phyloP scores from a whole-genome alignment of 2,113 vertebrate genomes.

The Alethe castanea region DNA sequence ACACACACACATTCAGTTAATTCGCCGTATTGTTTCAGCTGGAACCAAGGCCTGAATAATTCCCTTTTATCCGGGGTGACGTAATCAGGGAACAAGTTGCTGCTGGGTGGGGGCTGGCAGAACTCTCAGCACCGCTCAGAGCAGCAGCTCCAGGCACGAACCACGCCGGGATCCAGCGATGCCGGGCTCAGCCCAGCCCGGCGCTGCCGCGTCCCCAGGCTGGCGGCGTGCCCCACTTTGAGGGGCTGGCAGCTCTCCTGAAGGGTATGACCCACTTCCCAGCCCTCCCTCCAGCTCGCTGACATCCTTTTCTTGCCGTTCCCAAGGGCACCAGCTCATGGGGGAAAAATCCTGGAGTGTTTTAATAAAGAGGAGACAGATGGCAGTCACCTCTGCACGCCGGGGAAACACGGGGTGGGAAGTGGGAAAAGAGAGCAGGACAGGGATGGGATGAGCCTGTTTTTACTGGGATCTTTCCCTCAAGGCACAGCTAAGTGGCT shows the following conservation, averaged over 20 bases:
- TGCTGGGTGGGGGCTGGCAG: conserved; percentile 36
- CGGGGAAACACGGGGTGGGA: background rate
- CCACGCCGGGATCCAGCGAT: background rate
- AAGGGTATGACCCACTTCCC: conserved; percentile 51
- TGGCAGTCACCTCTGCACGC: conserved; percentile 28
- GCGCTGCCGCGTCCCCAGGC: background rate
- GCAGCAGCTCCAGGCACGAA: background rate
- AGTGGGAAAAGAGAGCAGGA: background rate
- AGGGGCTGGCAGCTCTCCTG: conserved; percentile 18
- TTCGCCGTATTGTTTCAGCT: conserved; percentile 64
- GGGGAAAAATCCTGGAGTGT: conserved; percentile 38
- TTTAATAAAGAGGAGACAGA: conserved; percentile 50
- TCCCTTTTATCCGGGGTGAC: conserved; percentile 56
- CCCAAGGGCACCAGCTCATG: background rate
- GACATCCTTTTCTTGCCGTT: conserved; percentile 38
- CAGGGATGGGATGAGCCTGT: background rate
- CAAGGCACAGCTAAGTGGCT: accelerated
- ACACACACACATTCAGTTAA: background rate
- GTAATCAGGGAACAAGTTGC: conserved; percentile 32
- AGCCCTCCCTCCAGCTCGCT: conserved; percentile 10
- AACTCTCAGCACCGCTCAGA: background rate
- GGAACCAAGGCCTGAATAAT: conserved; percentile 53
- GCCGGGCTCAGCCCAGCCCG: background rate
- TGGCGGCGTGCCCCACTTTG: conserved; percentile 9
- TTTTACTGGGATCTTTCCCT: background rate